phyloP scores from a whole-genome alignment of 2,113 vertebrate genomes.

The Morone chrysops region DNA sequence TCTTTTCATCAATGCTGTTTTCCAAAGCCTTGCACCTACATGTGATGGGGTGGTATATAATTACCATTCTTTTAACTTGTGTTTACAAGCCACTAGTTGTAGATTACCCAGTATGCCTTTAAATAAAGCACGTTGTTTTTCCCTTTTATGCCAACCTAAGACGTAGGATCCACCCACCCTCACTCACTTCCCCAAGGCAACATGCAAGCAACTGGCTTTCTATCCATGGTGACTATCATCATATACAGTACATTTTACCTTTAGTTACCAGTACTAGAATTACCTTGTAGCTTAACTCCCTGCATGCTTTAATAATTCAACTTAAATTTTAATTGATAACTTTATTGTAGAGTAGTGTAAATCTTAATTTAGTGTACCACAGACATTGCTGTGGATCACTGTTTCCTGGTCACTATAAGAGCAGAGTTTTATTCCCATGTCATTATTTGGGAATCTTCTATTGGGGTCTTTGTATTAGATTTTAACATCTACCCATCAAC shows the following conservation, averaged over 20 bases:
- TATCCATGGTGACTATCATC: constrained; percentile 82
- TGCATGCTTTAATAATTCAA: background rate
- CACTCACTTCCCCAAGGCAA: constrained; percentile 69
- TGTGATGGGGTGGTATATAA: background rate
- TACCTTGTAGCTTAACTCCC: constrained; percentile 15
- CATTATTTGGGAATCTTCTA: background rate
- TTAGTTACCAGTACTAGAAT: constrained; percentile 20
- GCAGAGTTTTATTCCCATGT: background rate
- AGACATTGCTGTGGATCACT: constrained; percentile 44
- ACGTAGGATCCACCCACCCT: constrained; percentile 74
- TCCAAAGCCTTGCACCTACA: background rate
- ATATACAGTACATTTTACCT: constrained; percentile 35
- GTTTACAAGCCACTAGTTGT: background rate
- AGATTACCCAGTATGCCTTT: constrained; percentile 22
- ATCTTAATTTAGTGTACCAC: background rate
- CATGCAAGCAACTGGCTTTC: constrained; percentile 77
- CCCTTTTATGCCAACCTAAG: constrained; percentile 66
- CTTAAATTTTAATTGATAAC: background rate
- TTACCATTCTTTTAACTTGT: background rate
- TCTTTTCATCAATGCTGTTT: background rate
- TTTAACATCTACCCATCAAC: background rate
- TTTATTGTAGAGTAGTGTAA: constrained; percentile 4
- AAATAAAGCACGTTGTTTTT: constrained; percentile 72
- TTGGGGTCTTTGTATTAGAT: background rate
- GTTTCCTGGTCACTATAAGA: background rate